Evolutionary conservation across 2,888 invertebrate genomes (phyloP).

Genomic region (Netelia melanura): DNA sequence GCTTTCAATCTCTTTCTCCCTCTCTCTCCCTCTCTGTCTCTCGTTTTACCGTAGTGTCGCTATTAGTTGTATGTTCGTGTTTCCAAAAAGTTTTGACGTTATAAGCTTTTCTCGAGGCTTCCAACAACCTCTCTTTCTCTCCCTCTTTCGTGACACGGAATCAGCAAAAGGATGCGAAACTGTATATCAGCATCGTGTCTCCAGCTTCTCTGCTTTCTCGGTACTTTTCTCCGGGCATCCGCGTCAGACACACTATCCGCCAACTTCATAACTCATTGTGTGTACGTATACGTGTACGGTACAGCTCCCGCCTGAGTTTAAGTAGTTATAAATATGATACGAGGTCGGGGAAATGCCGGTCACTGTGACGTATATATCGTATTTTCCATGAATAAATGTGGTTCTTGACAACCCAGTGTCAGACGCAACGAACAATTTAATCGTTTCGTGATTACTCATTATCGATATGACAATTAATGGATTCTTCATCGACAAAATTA

Average conservation of each 20-base stretch:
- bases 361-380: too few relatives aligned
- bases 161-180: slow-evolving; percentile 21
- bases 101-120: slow-evolving; percentile 39
- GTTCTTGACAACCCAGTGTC: too few relatives aligned
- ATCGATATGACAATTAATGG: too few relatives aligned
- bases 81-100: slow-evolving; percentile 64
- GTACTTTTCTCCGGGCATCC: slow-evolving; percentile 40
- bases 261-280: slow-evolving; percentile 24
- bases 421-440: too few relatives aligned
- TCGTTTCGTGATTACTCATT: too few relatives aligned
- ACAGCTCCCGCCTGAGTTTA: background rate
- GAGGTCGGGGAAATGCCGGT: background rate
- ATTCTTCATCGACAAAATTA: too few relatives aligned
- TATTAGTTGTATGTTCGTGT: slow-evolving; percentile 35
- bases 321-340: background rate
- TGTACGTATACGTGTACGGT: background rate
- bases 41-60: slow-evolving; percentile 12
- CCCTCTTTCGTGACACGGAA: slow-evolving; percentile 6
- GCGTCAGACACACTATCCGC: slow-evolving; percentile 51
- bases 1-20: slow-evolving; percentile 45
- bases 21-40: background rate
- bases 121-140: background rate
- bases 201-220: slow-evolving; percentile 31
- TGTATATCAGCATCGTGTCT: slow-evolving; percentile 25
- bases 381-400: too few relatives aligned